Conservation (phyloP, 2,113 vertebrate genomes). For the Lamprotornis superbus region DNA sequence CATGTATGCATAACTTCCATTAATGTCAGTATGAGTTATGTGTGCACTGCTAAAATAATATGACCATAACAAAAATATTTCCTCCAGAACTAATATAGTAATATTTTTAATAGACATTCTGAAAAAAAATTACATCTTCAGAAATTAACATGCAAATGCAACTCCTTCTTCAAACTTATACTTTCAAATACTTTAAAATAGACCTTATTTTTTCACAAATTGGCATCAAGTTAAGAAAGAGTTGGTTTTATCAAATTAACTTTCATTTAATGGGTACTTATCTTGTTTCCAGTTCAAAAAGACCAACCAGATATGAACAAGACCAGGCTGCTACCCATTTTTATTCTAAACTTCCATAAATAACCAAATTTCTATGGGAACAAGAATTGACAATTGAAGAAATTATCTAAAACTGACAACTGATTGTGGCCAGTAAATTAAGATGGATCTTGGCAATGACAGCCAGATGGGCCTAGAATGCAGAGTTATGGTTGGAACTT, state of each 20-base stretch:
- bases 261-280: slow-evolving; percentile 49
- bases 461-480: slow-evolving; percentile 50
- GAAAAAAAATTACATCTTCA: not conserved
- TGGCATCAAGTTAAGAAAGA: slow-evolving; percentile 22
- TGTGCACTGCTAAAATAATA: slow-evolving; percentile 4
- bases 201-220: slow-evolving; percentile 23
- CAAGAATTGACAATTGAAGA: slow-evolving; percentile 28
- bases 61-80: slow-evolving; percentile 21
- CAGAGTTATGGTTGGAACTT: slow-evolving; percentile 38
- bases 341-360: slow-evolving; percentile 62
- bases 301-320: not conserved
- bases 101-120: slow-evolving; percentile 48
- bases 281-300: slow-evolving; percentile 44
- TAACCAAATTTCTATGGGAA: slow-evolving; percentile 6
- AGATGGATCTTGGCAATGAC: slow-evolving; percentile 39
- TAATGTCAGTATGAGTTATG: slow-evolving; percentile 50
- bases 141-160: not conserved
- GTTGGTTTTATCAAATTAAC: not conserved
- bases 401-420: slow-evolving; percentile 55
- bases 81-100: slow-evolving; percentile 43
- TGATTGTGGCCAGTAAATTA: slow-evolving; percentile 57
- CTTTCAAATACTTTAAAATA: slow-evolving; percentile 35
- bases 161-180: slow-evolving; percentile 1
- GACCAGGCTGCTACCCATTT: slow-evolving; percentile 9
- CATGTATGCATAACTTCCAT: slow-evolving; percentile 4